A percentile compares a stretch with the other conserved stretches of the same genome.
These are phyloP conservation scores for Thaumatotibia leucotreta DNA, from an alignment of 1,140 invertebrate species.

Conservation along the genomic window DNA sequence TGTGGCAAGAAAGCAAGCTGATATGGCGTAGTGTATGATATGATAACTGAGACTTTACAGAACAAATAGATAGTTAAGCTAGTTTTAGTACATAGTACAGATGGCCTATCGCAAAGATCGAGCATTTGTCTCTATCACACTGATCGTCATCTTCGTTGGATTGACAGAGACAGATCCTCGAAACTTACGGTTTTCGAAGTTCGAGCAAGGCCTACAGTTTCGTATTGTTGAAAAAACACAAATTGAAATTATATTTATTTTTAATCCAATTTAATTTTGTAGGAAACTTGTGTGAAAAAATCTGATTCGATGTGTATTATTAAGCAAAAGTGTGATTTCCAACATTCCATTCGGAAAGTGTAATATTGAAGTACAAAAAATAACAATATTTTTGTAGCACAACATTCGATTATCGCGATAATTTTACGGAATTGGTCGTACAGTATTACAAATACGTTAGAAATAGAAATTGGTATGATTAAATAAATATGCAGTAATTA, in stretches of 20 bases:
- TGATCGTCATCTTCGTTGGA: too few species aligned
- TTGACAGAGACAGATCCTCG: too few species aligned
- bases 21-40: slow-evolving; percentile 31
- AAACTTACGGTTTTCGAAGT: too few species aligned
- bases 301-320: slow-evolving; percentile 51
- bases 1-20: not conserved
- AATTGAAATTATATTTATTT: slow-evolving; percentile 66
- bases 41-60: slow-evolving; percentile 48
- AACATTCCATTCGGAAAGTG: slow-evolving; percentile 71
- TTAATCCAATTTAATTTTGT: slow-evolving; percentile 43
- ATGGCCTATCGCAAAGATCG: too few species aligned
- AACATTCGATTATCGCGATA: slow-evolving; percentile 40
- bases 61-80: slow-evolving; percentile 41
- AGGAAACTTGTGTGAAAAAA: slow-evolving; percentile 49
- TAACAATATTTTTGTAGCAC: slow-evolving; percentile 71
- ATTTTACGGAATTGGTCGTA: slow-evolving; percentile 52
- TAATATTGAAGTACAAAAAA: slow-evolving; percentile 71
- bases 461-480: slow-evolving; percentile 35
- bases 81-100: slow-evolving; percentile 49
- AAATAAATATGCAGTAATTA: slow-evolving; percentile 27
- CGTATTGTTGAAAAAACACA: slow-evolving; percentile 35
- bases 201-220: too few species aligned
- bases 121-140: too few species aligned
- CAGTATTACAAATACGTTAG: slow-evolving; percentile 63
- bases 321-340: slow-evolving; percentile 61